Evolutionary conservation across 2,888 invertebrate genomes (phyloP).

Genomic region (Trissonchulus sp.): DNA sequence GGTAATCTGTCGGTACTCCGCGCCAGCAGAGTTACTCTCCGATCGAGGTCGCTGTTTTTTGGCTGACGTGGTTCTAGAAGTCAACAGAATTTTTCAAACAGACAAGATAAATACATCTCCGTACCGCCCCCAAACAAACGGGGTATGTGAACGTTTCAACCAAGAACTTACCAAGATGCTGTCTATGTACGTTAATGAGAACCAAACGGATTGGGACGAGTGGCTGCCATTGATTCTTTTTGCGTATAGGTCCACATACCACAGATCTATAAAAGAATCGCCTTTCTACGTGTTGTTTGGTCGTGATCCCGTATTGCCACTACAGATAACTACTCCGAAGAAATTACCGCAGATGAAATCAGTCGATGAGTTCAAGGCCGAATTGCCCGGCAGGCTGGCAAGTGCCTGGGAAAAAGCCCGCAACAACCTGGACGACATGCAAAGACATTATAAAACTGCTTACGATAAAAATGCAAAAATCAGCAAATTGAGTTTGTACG

Average conservation of each 20-base stretch:
- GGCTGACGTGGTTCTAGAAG: conserved; percentile 31
- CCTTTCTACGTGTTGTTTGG: background rate
- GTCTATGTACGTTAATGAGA: conserved; percentile 36
- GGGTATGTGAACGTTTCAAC: conserved; percentile 39
- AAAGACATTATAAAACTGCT: background rate
- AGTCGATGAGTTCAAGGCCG: background rate
- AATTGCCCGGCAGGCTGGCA: background rate
- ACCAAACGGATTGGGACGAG: conserved; percentile 32
- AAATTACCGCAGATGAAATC: no score
- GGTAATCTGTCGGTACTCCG: conserved; percentile 34
- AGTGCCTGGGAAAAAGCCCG: background rate
- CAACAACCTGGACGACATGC: background rate
- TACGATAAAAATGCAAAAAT: background rate
- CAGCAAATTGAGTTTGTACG: background rate
- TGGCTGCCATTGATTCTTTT: background rate
- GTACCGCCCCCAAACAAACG: conserved; percentile 37
- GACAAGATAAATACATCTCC: conserved; percentile 30
- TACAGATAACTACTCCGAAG: no score
- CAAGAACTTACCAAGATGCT: conserved; percentile 39
- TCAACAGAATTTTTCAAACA: conserved; percentile 31
- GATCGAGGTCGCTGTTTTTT: conserved; percentile 37
- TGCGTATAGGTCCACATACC: conserved; percentile 4
- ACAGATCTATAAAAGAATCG: background rate
- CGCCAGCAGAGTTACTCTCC: conserved; percentile 34
- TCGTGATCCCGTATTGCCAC: conserved; percentile 4